A percentile compares a stretch with the other conserved stretches of the same genome.
Conservation (phyloP, 2,888 invertebrate species). For the Harpalus rufipes region DNA sequence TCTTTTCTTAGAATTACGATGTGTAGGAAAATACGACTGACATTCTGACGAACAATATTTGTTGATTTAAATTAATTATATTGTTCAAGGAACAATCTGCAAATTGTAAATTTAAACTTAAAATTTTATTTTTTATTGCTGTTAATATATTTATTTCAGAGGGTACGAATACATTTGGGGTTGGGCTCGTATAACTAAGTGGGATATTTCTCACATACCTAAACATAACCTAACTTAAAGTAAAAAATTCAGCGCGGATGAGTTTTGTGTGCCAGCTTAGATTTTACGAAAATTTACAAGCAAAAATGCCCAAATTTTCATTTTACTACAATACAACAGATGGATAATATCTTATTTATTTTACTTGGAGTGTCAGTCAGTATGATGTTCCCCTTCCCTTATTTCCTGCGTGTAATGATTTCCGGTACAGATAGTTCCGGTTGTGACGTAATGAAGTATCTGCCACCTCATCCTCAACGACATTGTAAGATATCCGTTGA, state of each 20-base stretch:
- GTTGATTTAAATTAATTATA: neutral
- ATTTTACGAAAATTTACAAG: too few relatives aligned
- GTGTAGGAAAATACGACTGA: neutral
- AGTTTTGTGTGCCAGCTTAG: too few relatives aligned
- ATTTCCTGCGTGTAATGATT: slow-evolving; percentile 7
- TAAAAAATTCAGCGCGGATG: too few relatives aligned
- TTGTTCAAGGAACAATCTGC: neutral
- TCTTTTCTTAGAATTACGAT: slow-evolving; percentile 44
- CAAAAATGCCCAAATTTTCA: too few relatives aligned
- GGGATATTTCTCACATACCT: too few relatives aligned
- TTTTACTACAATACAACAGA: neutral
- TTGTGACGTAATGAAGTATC: slow-evolving; percentile 31
- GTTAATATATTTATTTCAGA: too few relatives aligned
- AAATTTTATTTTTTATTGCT: too few relatives aligned
- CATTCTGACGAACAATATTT: neutral
- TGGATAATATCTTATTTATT: neutral
- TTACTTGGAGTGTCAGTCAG: slow-evolving; percentile 16
- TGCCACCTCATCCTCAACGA: slow-evolving; percentile 31
- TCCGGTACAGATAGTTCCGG: slow-evolving; percentile 36
- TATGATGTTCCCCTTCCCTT: neutral
- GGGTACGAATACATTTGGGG: too few relatives aligned
- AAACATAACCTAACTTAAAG: too few relatives aligned
- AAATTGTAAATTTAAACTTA: neutral
- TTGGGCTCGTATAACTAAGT: too few relatives aligned
- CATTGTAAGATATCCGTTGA: slow-evolving; percentile 52